Percentiles rank a stretch among this genome's conserved stretches.
Evolutionary conservation across 2,797 vertebrate species (phyloP).

Genomic region (Pangasius djambal): DNA sequence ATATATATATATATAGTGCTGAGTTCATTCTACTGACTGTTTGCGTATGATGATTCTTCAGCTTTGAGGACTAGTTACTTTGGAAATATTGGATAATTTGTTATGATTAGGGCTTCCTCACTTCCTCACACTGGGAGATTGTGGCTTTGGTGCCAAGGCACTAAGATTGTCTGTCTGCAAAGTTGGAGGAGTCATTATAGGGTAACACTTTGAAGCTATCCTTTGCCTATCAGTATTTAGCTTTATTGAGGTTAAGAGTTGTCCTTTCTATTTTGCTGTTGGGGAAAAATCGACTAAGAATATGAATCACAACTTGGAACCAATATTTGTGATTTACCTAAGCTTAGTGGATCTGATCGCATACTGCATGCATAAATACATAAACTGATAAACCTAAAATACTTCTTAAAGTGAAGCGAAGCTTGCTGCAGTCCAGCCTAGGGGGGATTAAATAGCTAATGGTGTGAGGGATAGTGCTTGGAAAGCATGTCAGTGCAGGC

Average conservation of each 20-base stretch:
- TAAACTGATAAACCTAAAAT: not conserved
- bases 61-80: not conserved
- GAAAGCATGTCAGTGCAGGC: not conserved
- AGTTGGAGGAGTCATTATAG: not conserved
- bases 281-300: not conserved
- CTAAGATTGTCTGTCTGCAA: not conserved
- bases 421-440: not conserved
- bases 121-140: not conserved
- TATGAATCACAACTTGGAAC: not conserved
- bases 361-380: not conserved
- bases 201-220: not conserved
- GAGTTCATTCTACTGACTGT: no score
- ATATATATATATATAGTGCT: no score
- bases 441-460: not conserved
- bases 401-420: not conserved
- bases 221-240: not conserved
- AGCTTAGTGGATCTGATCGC: not conserved
- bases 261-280: not conserved
- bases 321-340: not conserved
- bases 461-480: not conserved
- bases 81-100: not conserved
- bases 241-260: not conserved
- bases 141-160: no score
- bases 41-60: no score
- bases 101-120: not conserved